A percentile compares a stretch with the other conserved stretches of the same genome.
phyloP scores from a whole-genome alignment of 2,888 invertebrate species.

The Lissocephala sabroskyi region DNA sequence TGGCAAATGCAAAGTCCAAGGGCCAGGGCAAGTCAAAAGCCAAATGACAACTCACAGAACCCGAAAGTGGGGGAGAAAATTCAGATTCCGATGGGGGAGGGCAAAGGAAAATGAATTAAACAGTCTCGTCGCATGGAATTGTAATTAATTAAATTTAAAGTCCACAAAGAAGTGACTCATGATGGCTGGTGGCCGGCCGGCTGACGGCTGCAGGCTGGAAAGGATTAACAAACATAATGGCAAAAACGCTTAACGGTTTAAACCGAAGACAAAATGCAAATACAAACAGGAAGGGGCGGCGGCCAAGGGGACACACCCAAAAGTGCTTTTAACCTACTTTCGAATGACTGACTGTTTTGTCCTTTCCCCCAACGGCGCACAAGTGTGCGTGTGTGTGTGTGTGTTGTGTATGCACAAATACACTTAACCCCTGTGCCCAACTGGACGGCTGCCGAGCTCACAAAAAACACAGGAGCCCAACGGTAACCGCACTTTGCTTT shows the following conservation, averaged over 20 bases:
- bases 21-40: not conserved
- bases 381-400: constrained; percentile 2
- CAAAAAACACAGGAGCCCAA: constrained; percentile 3
- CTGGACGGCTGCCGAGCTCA: not conserved
- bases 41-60: no score
- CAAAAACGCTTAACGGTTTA: constrained; percentile 49
- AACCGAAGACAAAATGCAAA: constrained; percentile 57
- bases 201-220: constrained; percentile 14
- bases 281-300: constrained; percentile 16
- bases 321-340: constrained; percentile 63
- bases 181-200: constrained; percentile 4
- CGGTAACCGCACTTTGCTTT: constrained; percentile 42
- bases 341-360: constrained; percentile 19
- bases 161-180: constrained; percentile 26
- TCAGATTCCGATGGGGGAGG: no score
- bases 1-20: not conserved
- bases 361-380: no score
- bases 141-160: constrained; percentile 63
- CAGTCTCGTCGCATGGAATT: constrained; percentile 47
- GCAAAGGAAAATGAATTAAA: constrained; percentile 32
- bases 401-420: constrained; percentile 53
- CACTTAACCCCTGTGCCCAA: constrained; percentile 27
- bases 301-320: constrained; percentile 22
- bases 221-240: constrained; percentile 52
- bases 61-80: not conserved